Base-by-base conservation (phyloP, 64 coral and sea anemone genomes). In the Trachythela sp. region DNA sequence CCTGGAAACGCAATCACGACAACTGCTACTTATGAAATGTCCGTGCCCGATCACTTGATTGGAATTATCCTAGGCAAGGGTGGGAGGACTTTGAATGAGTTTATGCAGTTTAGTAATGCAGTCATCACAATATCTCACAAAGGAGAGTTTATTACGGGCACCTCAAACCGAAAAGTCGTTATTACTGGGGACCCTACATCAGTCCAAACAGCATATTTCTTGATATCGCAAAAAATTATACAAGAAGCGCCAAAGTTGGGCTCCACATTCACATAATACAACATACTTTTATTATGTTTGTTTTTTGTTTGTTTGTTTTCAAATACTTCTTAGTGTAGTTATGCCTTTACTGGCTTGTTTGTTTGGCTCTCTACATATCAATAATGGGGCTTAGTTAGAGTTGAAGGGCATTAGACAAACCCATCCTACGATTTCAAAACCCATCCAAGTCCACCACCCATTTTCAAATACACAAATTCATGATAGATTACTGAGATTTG, bases 61-160 rank as follows among this genome's bases (percentile, higher is more conserved):
- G 96, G 96, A 27, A 94, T 94, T 9, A 92, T 99, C 13, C 84
- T 99, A 8, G 96, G 96, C 8, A 99, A 99, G 87, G 93, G 94
- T 85, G 96, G 96, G 24, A 99, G 95, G 31, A 99, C 96, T 89
- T 92, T 99, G 70, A 99, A 91, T 37, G 96, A 99, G 48, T 93
- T 99, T 45, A 99, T 99, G 96, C 96, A 99, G 48, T 99, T 95
- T 85, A 99, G 96, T 77, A 94, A 94, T 36, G 96, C 96, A 0
- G 80, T 90, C 29, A 99, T 99, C 70, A 91, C 94, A 89, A 94
- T 99, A 35, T 99, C 96, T 0, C 96, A 99, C 17, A 99, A 99
- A 77, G 96, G 96, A 24, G 96, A 99, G 49, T 99, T 92, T 91
- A 89, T 99, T 83, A 91, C 93, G 36, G 96, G 96, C 41, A 99